Conservation (phyloP, 2,888 invertebrate species). For the Lochmaea capreae region DNA sequence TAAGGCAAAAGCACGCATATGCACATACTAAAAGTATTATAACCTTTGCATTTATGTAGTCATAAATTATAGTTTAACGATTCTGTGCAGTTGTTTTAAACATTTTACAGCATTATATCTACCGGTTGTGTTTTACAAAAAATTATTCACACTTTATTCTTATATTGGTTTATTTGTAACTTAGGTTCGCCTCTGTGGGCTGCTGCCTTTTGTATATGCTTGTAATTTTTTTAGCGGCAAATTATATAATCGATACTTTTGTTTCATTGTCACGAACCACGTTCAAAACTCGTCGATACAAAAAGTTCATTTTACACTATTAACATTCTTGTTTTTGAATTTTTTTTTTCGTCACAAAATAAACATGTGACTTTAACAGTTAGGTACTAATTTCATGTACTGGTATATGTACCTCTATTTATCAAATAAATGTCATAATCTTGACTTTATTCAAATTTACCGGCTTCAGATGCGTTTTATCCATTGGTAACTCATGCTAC, state of each 20-base stretch:
- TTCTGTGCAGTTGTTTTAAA: constrained; percentile 66
- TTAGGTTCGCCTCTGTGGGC: constrained; percentile 18
- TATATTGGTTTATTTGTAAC: constrained; percentile 56
- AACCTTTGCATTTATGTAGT: constrained; percentile 65
- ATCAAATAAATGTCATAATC: too few species aligned
- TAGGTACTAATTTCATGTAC: too few species aligned
- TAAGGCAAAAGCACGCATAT: constrained; percentile 59
- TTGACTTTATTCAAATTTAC: too few species aligned
- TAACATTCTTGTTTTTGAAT: not conserved
- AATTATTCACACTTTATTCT: constrained; percentile 55
- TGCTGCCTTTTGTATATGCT: not conserved
- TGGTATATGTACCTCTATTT: too few species aligned
- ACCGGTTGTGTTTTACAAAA: constrained; percentile 59
- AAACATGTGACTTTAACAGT: too few species aligned
- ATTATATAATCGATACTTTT: constrained; percentile 13
- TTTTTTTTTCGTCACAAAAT: not conserved
- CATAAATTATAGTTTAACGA: constrained; percentile 66
- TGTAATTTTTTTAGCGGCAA: constrained; percentile 4
- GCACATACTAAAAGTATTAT: constrained; percentile 65
- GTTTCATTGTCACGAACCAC: constrained; percentile 12
- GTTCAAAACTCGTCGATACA: not conserved
- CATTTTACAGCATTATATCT: constrained; percentile 55
- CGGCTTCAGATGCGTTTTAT: too few species aligned
- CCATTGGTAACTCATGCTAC: too few species aligned
- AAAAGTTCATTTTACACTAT: not conserved